phyloP scores from a whole-genome alignment of 2,113 vertebrate genomes.

The Meleagris gallopavo region DNA sequence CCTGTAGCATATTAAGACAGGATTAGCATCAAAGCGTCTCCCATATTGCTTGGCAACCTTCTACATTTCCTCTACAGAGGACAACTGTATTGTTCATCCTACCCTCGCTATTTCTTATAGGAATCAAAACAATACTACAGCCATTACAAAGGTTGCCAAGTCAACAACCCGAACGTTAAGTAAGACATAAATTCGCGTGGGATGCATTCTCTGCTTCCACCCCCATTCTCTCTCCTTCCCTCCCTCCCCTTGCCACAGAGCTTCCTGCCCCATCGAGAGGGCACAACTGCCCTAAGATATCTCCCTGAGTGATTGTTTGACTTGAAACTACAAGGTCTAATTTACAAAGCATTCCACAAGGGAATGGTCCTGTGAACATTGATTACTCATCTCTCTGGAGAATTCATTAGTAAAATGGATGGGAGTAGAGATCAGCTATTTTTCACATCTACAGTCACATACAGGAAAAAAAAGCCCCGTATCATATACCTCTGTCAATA shows the following conservation, averaged over 20 bases:
- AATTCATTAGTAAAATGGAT: background rate
- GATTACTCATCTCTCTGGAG: background rate
- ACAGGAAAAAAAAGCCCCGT: accelerated
- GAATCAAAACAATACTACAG: background rate
- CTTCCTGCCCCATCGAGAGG: background rate
- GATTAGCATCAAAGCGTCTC: background rate
- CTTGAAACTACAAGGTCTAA: background rate
- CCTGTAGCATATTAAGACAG: background rate
- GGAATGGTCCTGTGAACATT: background rate
- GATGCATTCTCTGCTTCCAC: background rate
- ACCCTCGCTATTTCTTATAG: background rate
- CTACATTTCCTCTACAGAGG: background rate
- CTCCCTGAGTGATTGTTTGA: background rate
- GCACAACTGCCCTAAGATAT: background rate
- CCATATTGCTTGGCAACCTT: background rate
- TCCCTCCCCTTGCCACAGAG: background rate
- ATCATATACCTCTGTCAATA: background rate
- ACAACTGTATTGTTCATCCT: background rate
- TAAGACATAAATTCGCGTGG: background rate
- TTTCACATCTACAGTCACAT: background rate
- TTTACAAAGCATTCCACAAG: background rate
- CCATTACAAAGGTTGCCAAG: background rate
- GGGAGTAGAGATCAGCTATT: background rate
- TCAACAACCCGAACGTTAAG: background rate
- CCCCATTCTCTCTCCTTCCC: background rate